Evolutionary conservation across 1,140 invertebrate species (phyloP), one percentile per base, ranked within the genome.

Genomic region (Coelopa frigida): DNA sequence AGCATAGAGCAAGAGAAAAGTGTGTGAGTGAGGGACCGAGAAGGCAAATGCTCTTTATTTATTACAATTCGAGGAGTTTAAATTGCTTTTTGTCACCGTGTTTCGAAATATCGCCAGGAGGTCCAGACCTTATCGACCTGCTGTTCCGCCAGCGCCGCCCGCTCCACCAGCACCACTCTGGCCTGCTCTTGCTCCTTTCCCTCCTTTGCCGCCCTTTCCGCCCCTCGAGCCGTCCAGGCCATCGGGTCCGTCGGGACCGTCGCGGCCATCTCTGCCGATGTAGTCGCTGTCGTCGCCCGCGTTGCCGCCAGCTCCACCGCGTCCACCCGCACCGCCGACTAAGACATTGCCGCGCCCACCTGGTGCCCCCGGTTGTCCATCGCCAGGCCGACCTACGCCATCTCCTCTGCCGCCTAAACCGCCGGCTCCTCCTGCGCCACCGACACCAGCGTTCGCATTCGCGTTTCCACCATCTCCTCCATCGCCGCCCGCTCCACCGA

Each of bases 91-190:
- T n/a, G n/a, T n/a, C n/a, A n/a, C n/a, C n/a, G n/a, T n/a, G n/a
- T n/a, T n/a, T n/a, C n/a, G n/a, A n/a, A n/a, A n/a, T n/a, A n/a
- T n/a, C n/a, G n/a, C n/a, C n/a, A n/a, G n/a, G n/a, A n/a, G n/a
- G n/a, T n/a, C n/a, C n/a, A n/a, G n/a, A n/a, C n/a, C n/a, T n/a
- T n/a, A n/a, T n/a, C n/a, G n/a, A n/a, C n/a, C n/a, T n/a, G 53
- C 72, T 59, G 71, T 55, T 52, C 45, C 72, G 54, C 42, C 71
- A 51, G 18, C 71, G 55, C 59, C 59, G 26, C 39, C 56, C 45
- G 44, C 72, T 48, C 24, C 73, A 50, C 53, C 72, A 53, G 32
- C 71, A 48, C 37, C 57, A 54, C 54, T 73, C 51, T 46, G 64
- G 48, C 27, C 73, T 52, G 53, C 72, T 49, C 32, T 70, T 48